Percentiles rank a stretch among this genome's conserved stretches.
Evolutionary conservation across 2,113 vertebrate genomes (phyloP).

Genomic region (Crotalus horridus): DNA sequence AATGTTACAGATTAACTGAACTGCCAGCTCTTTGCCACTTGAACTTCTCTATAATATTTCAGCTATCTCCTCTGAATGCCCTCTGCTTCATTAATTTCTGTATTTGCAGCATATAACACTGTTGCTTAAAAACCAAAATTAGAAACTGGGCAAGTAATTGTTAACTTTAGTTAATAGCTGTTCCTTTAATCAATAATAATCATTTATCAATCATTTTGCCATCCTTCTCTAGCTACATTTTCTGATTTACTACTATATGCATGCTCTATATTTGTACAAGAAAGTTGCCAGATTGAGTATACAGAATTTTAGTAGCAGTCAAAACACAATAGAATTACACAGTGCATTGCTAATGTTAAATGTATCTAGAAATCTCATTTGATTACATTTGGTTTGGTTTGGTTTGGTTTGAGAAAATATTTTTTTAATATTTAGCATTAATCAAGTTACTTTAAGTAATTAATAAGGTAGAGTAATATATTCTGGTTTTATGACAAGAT

Average conservation of each 20-base stretch:
- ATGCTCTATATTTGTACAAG: not conserved
- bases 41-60: not conserved
- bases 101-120: not conserved
- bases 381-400: not conserved
- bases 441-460: constrained; percentile 24
- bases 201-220: not conserved
- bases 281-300: not conserved
- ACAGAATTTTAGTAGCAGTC: not conserved
- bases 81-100: not conserved
- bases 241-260: not conserved
- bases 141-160: not conserved
- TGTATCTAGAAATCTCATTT: not conserved
- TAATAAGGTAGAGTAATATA: constrained; percentile 1
- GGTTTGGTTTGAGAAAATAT: not conserved
- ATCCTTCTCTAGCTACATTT: not conserved
- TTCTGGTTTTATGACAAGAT: not conserved
- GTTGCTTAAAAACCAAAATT: not conserved
- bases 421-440: not conserved
- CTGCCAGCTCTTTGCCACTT: not conserved
- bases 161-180: not conserved
- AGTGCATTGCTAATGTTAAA: not conserved
- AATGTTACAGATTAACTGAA: not conserved
- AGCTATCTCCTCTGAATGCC: not conserved
- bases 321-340: not conserved
- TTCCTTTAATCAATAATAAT: not conserved